Percentiles rank a stretch among this genome's conserved stretches.
These are phyloP conservation scores for Catharus fuscescens DNA, from an alignment of 2,113 vertebrate genomes.

Conservation along the genomic window DNA sequence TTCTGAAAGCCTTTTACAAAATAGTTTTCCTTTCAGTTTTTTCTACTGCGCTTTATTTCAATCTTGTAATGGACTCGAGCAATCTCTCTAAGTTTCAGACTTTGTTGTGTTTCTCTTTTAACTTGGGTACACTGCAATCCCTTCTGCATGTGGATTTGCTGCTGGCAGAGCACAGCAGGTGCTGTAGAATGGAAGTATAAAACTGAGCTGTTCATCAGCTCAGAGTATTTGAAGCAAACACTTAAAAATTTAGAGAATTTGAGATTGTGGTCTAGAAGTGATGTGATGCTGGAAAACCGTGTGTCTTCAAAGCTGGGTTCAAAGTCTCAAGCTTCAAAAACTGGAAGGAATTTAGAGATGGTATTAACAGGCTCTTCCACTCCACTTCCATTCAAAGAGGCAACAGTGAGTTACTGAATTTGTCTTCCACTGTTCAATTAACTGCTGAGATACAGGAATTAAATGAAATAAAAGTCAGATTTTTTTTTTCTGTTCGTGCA, in stretches of 20 bases:
- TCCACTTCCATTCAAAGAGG: not conserved
- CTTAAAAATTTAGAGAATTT: not conserved
- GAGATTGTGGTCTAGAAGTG: not conserved
- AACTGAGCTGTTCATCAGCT: not conserved
- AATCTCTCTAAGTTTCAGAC: not conserved
- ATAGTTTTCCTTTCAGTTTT: not conserved
- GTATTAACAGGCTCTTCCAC: not conserved
- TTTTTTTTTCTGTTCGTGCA: not conserved
- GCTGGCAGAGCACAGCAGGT: not conserved
- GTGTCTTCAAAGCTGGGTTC: not conserved
- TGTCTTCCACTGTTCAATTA: not conserved
- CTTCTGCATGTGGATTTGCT: not conserved
- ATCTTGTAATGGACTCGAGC: not conserved
- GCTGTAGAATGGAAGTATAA: not conserved
- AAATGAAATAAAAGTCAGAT: not conserved
- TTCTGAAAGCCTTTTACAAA: not conserved
- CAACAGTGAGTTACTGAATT: not conserved
- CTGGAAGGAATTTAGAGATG: not conserved
- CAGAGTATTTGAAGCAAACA: not conserved
- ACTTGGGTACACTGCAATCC: not conserved
- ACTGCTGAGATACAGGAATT: not conserved
- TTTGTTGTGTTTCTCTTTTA: not conserved
- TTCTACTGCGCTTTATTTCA: slow-evolving; percentile 1
- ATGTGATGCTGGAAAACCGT: not conserved
- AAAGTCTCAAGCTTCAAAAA: not conserved